These are phyloP conservation scores for Nemurella pictetii DNA, from an alignment of 2,888 invertebrate species.

Conservation along the genomic window DNA sequence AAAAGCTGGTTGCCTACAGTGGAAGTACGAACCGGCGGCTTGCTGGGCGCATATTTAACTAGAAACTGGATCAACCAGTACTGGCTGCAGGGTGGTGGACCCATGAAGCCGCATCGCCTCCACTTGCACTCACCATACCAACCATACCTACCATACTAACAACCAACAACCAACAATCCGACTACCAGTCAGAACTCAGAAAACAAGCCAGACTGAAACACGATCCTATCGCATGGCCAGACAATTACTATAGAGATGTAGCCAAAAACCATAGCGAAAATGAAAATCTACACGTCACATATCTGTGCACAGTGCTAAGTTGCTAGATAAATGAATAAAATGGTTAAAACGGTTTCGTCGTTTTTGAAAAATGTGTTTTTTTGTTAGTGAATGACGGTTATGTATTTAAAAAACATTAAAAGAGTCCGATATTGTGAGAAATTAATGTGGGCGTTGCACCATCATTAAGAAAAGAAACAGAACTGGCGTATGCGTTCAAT, in stretches of 20 bases:
- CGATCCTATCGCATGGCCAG: not conserved
- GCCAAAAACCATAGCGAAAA: not conserved
- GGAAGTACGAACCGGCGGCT: not conserved
- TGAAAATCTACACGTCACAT: not conserved
- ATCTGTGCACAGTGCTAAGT: not conserved
- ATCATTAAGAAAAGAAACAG: not conserved
- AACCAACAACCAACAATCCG: not conserved
- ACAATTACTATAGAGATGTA: not conserved
- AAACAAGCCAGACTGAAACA: not conserved
- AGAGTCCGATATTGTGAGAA: not conserved
- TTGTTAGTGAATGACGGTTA: not conserved
- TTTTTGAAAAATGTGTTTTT: not conserved
- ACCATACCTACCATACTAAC: too few relatives aligned
- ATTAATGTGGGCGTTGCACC: not conserved
- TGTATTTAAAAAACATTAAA: not conserved
- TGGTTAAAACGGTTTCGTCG: not conserved
- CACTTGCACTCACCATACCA: too few relatives aligned
- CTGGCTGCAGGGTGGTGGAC: not conserved
- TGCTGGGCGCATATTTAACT: constrained; percentile 24
- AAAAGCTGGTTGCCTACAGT: not conserved
- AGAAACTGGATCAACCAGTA: constrained; percentile 21
- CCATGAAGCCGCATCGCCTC: not conserved
- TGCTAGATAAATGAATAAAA: not conserved
- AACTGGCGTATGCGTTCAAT: not conserved
- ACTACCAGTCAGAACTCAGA: not conserved